Evolutionary conservation across 1,140 invertebrate species (phyloP).

Genomic region (Trichonephila clavipes): DNA sequence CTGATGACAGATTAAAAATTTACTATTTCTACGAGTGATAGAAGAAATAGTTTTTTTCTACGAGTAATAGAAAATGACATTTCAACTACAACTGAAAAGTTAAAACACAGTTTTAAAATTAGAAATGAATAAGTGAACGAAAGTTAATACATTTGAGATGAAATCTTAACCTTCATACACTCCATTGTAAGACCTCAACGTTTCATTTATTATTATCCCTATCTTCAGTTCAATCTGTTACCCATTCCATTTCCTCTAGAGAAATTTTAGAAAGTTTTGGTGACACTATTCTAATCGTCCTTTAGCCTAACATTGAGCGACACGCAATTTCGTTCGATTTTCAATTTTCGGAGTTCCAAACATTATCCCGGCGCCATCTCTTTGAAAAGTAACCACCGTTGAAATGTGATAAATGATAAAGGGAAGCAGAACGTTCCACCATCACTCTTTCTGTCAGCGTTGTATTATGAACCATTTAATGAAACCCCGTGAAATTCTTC

Average conservation of each 20-base stretch:
- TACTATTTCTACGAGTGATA: too few relatives aligned
- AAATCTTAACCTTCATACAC: too few relatives aligned
- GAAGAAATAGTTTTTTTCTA: too few relatives aligned
- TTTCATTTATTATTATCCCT: too few relatives aligned
- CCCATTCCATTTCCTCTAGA: not conserved
- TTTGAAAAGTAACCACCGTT: slow-evolving; percentile 23
- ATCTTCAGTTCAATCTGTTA: too few relatives aligned
- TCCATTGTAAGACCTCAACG: too few relatives aligned
- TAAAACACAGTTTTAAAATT: too few relatives aligned
- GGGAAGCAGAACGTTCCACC: not conserved
- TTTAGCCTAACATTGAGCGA: not conserved
- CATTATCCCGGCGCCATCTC: slow-evolving; percentile 6
- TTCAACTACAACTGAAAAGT: too few relatives aligned
- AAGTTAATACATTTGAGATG: too few relatives aligned
- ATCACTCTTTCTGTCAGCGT: not conserved
- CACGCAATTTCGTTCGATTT: slow-evolving; percentile 9
- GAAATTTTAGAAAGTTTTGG: not conserved
- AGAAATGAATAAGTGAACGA: too few relatives aligned
- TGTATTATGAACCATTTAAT: slow-evolving; percentile 33
- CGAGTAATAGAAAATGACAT: too few relatives aligned
- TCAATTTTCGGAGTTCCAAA: slow-evolving; percentile 8
- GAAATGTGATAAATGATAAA: slow-evolving; percentile 23
- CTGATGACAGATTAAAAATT: too few relatives aligned
- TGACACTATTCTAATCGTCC: slow-evolving; percentile 2
- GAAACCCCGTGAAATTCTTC: slow-evolving; percentile 22